Base-by-base conservation (phyloP, 2,888 invertebrate genomes). In the Auanema freiburgensis region DNA sequence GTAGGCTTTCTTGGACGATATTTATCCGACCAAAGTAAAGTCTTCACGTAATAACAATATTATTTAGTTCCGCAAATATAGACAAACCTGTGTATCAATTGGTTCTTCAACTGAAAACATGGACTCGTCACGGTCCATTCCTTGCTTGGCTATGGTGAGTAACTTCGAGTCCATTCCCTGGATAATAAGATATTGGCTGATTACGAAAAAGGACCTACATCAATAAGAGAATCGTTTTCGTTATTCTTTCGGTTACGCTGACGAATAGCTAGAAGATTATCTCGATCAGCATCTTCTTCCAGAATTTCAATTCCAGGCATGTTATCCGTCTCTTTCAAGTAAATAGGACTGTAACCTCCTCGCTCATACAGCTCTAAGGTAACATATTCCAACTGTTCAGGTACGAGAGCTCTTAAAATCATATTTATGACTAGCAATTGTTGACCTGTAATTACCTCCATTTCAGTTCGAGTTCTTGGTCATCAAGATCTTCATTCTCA, bases 21-120 rank as follows among this genome's bases (percentile, higher is more conserved):
- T 86, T 97, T 98, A 86, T 98, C 97, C 0, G 95, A 93, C 93
- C 97, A 97, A 33, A 93, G 86, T 81, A 92, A 92, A 11, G 92
- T 90, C 1, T 12, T 14, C n/a, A 56, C n/a, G 14, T 41, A 41
- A 33, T 59, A 11, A 50, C n/a, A 57, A 25, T n/a, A n/a, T n/a
- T n/a, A 53, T n/a, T 42, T n/a, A n/a, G 52, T 46, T 46, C 23
- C 8, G 11, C 5, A 46, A 18, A 46, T 8, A 11, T 18, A 8
- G 6, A 8, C 33, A 3, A 16, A 67, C 67, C 58, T 74, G 71
- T 0, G 65, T 56, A 54, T 68, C 72, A 3, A 74, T 44, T 12
- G 67, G 88, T 65, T 83, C 91, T 89, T 88, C 96, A 92, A 52
- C 80, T 4, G 75, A 65, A 70, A 84, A 81, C 50, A 66, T 75